Base-by-base conservation (phyloP, 1,140 invertebrate species). In the Anoplolepis gracilipes region DNA sequence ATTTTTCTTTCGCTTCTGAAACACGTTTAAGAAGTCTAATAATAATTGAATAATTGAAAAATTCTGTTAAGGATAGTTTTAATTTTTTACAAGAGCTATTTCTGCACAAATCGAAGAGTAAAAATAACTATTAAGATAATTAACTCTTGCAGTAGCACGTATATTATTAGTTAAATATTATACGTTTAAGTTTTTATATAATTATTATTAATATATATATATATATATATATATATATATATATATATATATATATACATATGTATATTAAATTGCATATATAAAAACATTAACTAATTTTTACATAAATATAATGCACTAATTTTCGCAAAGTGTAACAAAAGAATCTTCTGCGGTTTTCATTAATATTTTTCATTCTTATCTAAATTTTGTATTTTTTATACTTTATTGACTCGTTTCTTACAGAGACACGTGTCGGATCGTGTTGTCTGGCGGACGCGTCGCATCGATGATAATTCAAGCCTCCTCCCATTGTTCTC, bases 401-500 rank as follows among this genome's bases (percentile, higher is more conserved):
- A 57, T 25, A 36, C 36, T 75, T 55, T 2, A 16, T 57, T 25
- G 22, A 25, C n/a, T 75, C 57, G 5, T 61, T 77, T 7, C 36
- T 62, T 42, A 42, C 22, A 25, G 16, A 19, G 22, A 64, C 87
- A 87, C 73, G 64, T 67, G 76, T 89, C 49, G 86, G 61, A 79
- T 57, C 53, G 64, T 61, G 46, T 49, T 70, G 73, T 59, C 42
- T 57, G 57, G 70, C 64, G 49, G 70, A 84, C 36, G 46, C 59
- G 67, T 57, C 57, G 33, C 61, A 67, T 49, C 75, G 49, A 79
- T 46, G 82, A 88, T 88, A 89, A 89, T 85, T 81, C 88, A 85
- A 81, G 39, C 30, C 46, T 57, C 28, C 55, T 72, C 57, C 75
- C 75, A 57, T 65, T 57, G 46, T 85, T 85, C 84, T 87, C 61